Conservation (phyloP, 2,113 vertebrate genomes). For the Tricholaema leucomelas region DNA sequence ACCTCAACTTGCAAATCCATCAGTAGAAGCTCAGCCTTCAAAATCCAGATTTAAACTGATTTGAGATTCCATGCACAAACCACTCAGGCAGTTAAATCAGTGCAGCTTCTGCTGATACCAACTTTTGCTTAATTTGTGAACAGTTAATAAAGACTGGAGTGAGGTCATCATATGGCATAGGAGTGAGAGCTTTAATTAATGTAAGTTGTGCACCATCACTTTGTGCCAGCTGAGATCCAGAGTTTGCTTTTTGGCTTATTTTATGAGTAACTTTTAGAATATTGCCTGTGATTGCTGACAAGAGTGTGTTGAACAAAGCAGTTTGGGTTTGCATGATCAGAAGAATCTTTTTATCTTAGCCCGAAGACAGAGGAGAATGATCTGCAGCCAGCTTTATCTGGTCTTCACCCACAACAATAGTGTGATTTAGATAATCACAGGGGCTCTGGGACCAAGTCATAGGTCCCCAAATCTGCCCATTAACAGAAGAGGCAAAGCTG, state of each 20-base stretch:
- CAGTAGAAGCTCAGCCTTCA: neutral
- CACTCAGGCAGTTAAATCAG: neutral
- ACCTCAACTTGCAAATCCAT: neutral
- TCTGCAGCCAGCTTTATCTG: neutral
- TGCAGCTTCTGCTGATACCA: neutral
- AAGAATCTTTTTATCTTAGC: neutral
- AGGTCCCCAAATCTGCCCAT: neutral
- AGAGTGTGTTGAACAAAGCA: neutral
- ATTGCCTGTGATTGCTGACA: neutral
- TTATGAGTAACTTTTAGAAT: neutral
- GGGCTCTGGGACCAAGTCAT: neutral
- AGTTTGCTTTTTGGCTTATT: neutral
- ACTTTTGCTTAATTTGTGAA: neutral
- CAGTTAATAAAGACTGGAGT: neutral
- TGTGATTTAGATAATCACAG: neutral
- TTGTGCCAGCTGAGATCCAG: neutral
- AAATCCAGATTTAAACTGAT: slow-evolving; percentile 7
- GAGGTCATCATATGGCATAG: neutral
- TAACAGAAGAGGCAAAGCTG: neutral
- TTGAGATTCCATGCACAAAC: neutral
- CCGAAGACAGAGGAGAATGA: neutral
- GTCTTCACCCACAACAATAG: neutral
- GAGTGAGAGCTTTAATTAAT: neutral
- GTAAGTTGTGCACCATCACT: neutral
- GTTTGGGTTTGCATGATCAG: neutral